Evolutionary conservation across 2,797 vertebrate genomes (phyloP).

Genomic region (Oryzias sinensis): DNA sequence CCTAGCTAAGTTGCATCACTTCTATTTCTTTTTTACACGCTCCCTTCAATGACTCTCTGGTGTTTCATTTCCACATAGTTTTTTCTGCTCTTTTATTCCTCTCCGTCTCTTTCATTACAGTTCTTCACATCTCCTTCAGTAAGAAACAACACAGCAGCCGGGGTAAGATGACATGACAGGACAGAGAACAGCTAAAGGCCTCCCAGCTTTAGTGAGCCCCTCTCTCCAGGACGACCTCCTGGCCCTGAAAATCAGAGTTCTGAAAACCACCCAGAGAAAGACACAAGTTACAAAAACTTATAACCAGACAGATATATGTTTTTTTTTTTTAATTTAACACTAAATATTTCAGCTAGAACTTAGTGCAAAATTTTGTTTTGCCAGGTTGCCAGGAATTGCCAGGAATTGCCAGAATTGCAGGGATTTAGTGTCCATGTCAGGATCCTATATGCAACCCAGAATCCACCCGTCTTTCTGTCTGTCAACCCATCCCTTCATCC

Average conservation of each 20-base stretch:
- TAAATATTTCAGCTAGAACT: too few species aligned
- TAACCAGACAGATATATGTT: too few species aligned
- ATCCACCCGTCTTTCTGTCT: background rate
- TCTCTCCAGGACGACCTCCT: conserved; percentile 74
- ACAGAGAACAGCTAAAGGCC: conserved; percentile 61
- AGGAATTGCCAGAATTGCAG: too few species aligned
- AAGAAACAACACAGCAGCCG: conserved; percentile 70
- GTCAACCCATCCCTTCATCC: background rate
- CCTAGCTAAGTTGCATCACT: conserved; percentile 1
- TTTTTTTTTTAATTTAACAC: too few species aligned
- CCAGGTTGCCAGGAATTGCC: too few species aligned
- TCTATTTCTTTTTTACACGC: conserved; percentile 28
- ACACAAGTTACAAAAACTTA: background rate
- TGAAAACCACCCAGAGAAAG: conserved; percentile 69
- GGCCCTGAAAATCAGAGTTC: conserved; percentile 71
- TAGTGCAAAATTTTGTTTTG: background rate
- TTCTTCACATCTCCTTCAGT: background rate
- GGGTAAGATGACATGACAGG: conserved; percentile 72
- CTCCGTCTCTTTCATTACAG: background rate
- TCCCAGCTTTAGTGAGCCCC: conserved; percentile 74
- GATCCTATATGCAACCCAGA: too few species aligned
- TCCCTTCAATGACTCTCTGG: conserved; percentile 20
- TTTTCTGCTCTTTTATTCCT: conserved; percentile 4
- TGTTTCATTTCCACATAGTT: conserved; percentile 1
- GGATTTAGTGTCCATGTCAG: background rate